Evolutionary conservation across 2,113 vertebrate genomes (phyloP), one percentile per base, ranked within the genome.

Genomic region (Chlorocebus sabaeus): DNA sequence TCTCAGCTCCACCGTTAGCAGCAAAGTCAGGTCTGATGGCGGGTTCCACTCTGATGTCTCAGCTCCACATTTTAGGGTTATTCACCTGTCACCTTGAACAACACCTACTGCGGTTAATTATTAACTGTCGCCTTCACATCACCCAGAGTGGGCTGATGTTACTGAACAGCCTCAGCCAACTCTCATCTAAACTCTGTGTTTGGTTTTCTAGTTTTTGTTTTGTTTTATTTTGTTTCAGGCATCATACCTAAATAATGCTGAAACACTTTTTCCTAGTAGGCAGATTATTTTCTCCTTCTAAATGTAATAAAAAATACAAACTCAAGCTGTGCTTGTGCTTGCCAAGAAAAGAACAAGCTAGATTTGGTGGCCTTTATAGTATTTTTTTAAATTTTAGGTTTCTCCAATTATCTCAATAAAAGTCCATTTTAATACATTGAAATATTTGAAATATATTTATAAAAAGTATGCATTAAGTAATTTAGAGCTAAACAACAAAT

Each of bases 51-150:
- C 32, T 6, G 4, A 1, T n/a, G 22, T 11, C 22, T 72, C n/a
- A 30, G 4, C 8, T 83, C 38, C 0, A 5, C 23, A 0, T 16
- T 20, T 79, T 32, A 5, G 12, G 25, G 2, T 75, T 11, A 1
- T 20, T 13, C 2, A 12, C 20, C 35, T 67, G 7, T n/a, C 32
- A 0, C 17, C 8, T 40, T 35, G 8, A 12, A n/a, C 9, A 18
- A 32, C 12, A 38, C 6, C 48, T 20, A 1, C 3, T 3, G 22
- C 13, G 3, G 4, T 61, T 5, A 2, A 3, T 4, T 20, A 30
- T 11, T 30, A 7, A 22, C 61, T 4, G 2, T 40, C 23, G 2
- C 32, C n/a, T 82, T 75, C 35, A 5, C 10, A 6, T 75, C 48
- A 11, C 17, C 43, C 64, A 13, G 45, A 27, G 18, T 45, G 1